Evolutionary conservation across 2,797 vertebrate genomes (phyloP), one percentile per base, ranked within the genome.

Genomic region (Notolepis coatsorum): DNA sequence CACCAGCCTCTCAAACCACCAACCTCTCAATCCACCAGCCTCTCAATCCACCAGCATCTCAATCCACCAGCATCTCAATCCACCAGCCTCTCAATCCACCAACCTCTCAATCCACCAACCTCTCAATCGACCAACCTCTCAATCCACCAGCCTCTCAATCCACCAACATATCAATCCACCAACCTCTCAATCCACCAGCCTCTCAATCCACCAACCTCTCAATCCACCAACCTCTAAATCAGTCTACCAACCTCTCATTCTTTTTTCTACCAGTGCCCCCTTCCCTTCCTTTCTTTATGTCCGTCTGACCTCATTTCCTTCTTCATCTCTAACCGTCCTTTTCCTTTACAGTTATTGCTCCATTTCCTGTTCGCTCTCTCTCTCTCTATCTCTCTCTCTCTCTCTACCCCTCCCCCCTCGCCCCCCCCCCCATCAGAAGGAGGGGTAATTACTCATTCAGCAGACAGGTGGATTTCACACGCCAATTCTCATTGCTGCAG

Each of bases 391-490:
- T 57, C 55, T 45, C 62, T 69, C 71, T 17, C 42, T 75, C 65
- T 77, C 65, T 75, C 24, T 7, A 56, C 55, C 75, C 71, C 59
- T 84, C 70, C 60, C 55, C 43, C 17, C 60, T 69, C 56, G 55
- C 45, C 17, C 66, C 61, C 72, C 75, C 73, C 54, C 18, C 73
- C 60, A 68, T 35, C 28, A 75, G 82, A 80, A 45, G 51, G 72
- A 84, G 45, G 79, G 82, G 84, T 88, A 85, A 88, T 87, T 84
- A 89, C 81, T 62, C 58, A 70, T 73, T 46, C 49, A 74, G 57
- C 72, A 84, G 84, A 83, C 76, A 81, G 85, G 85, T 87, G 84
- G 80, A 88, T 88, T 91, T 91, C 86, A 88, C 75, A 47, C 79
- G 55, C 88, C 87, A 83, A 66, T 81, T 84, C 77, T 81, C 75